Evolutionary conservation across 2,797 vertebrate genomes (phyloP).

Genomic region (Emys orbicularis): DNA sequence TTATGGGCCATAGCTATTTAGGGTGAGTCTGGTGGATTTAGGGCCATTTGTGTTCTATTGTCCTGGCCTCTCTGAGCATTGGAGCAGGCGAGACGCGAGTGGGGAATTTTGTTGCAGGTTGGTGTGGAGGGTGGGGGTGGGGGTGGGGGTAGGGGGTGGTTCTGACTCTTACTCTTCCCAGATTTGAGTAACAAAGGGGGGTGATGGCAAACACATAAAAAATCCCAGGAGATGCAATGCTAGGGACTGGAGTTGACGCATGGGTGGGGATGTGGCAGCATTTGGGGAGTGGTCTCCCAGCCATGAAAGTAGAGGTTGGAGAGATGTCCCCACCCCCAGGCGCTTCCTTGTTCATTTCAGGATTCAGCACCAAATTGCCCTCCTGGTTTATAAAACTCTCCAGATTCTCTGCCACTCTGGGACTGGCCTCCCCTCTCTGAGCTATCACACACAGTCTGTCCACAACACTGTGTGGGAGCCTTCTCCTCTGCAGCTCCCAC

Average conservation of each 20-base stretch:
- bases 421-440: fast-evolving
- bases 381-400: neutral
- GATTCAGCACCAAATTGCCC: neutral
- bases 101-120: slow-evolving; percentile 66
- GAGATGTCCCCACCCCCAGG: neutral
- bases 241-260: neutral
- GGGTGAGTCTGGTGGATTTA: slow-evolving; percentile 92
- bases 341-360: neutral
- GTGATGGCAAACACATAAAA: neutral
- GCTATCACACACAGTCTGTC: neutral
- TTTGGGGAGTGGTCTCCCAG: neutral
- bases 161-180: neutral
- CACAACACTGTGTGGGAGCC: neutral
- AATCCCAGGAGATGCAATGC: neutral
- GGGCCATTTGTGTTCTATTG: slow-evolving; percentile 88
- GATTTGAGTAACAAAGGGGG: neutral
- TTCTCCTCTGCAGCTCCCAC: neutral
- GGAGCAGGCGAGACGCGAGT: slow-evolving; percentile 75
- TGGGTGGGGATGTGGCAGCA: neutral
- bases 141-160: slow-evolving; percentile 2
- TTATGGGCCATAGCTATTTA: slow-evolving; percentile 92
- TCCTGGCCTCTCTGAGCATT: slow-evolving; percentile 77
- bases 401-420: neutral
- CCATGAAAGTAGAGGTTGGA: neutral
- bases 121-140: neutral